These are phyloP conservation scores for Zeus faber DNA, from an alignment of 2,113 vertebrate species.

Conservation along the genomic window DNA sequence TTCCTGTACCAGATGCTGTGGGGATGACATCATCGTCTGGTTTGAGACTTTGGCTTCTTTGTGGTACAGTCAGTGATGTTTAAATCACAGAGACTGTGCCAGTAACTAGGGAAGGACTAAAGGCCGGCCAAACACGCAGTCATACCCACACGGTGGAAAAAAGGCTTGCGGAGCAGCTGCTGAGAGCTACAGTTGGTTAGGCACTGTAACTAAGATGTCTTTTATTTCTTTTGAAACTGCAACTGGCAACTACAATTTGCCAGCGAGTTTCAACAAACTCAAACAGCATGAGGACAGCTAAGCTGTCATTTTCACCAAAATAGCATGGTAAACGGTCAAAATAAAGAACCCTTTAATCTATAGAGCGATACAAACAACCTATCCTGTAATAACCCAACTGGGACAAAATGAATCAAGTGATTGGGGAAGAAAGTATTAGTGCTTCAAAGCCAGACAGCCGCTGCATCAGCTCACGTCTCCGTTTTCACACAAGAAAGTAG, in stretches of 20 bases:
- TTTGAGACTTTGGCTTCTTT: slow-evolving; percentile 59
- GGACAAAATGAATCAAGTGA: slow-evolving; percentile 47
- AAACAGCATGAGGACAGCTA: slow-evolving; percentile 7
- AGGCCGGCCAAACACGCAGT: slow-evolving; percentile 63
- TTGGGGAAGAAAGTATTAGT: slow-evolving; percentile 51
- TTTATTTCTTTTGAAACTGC: slow-evolving; percentile 57
- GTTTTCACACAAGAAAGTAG: slow-evolving; percentile 50
- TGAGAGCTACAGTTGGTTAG: slow-evolving; percentile 43
- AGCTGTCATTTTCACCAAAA: slow-evolving; percentile 25
- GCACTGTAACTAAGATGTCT: slow-evolving; percentile 57
- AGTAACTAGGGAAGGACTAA: slow-evolving; percentile 58
- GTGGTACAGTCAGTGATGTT: slow-evolving; percentile 61
- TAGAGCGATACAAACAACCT: slow-evolving; percentile 33
- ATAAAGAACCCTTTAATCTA: slow-evolving; percentile 42
- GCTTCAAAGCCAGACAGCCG: slow-evolving; percentile 56
- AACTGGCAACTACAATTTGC: slow-evolving; percentile 25
- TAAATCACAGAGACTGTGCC: slow-evolving; percentile 57
- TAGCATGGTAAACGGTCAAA: slow-evolving; percentile 6
- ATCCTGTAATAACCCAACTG: slow-evolving; percentile 31
- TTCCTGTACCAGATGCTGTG: slow-evolving; percentile 55
- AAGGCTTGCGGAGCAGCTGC: slow-evolving; percentile 25
- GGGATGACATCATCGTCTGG: slow-evolving; percentile 69
- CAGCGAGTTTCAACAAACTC: slow-evolving; percentile 22
- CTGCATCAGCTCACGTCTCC: slow-evolving; percentile 40
- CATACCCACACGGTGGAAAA: slow-evolving; percentile 53